Percentiles rank a stretch among this genome's conserved stretches.
Evolutionary conservation across 2,888 invertebrate species (phyloP).

Genomic region (Lepidocyrtoides sp.): DNA sequence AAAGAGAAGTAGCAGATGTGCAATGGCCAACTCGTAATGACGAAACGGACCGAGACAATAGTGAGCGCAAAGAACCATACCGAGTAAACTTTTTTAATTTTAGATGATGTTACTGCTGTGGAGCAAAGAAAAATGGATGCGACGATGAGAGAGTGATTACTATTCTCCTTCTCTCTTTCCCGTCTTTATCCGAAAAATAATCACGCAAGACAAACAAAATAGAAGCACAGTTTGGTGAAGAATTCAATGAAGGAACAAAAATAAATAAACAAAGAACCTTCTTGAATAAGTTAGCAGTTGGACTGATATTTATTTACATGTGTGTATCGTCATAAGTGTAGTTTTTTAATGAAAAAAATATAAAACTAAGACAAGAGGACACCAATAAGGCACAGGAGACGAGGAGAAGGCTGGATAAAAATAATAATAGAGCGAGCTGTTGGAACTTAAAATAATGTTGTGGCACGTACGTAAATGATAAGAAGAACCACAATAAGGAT

Average conservation of each 20-base stretch:
- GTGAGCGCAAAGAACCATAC: neutral
- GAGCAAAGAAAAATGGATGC: neutral
- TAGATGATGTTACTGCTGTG: too few relatives aligned
- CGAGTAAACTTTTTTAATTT: neutral
- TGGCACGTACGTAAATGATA: too few relatives aligned
- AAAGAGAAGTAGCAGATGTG: neutral
- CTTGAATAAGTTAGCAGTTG: neutral
- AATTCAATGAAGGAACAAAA: too few relatives aligned
- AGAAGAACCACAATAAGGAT: too few relatives aligned
- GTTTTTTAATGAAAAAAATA: neutral
- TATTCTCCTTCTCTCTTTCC: neutral
- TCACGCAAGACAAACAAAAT: constrained; percentile 9
- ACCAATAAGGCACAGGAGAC: neutral
- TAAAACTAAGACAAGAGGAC: too few relatives aligned
- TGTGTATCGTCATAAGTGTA: neutral
- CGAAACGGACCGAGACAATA: neutral
- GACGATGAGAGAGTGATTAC: neutral
- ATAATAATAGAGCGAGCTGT: too few relatives aligned
- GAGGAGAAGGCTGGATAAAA: too few relatives aligned
- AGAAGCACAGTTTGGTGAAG: neutral
- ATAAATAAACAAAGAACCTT: neutral
- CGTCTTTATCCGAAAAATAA: neutral
- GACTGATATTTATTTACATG: neutral
- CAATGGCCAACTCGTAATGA: neutral
- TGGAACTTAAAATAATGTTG: too few relatives aligned